phyloP scores from a whole-genome alignment of 92 coral and sea anemone genomes.

The Palythoa grandis region DNA sequence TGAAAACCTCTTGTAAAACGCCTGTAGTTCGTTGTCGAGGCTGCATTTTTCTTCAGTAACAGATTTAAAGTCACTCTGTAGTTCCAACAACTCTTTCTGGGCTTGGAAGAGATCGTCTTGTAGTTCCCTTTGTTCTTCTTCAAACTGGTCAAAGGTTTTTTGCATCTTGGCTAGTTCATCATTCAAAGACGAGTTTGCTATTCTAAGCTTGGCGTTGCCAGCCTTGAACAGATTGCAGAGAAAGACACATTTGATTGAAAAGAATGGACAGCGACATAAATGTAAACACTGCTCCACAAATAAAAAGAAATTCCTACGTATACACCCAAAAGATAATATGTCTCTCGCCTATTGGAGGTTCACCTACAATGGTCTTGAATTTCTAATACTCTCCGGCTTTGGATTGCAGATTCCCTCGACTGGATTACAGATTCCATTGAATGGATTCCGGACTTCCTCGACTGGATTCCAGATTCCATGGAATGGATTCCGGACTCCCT shows the following conservation, averaged over 20 bases:
- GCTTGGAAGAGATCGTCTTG: constrained; percentile 17
- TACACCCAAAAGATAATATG: too few relatives aligned
- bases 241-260: neutral
- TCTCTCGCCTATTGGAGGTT: too few relatives aligned
- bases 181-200: neutral
- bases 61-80: constrained; percentile 1
- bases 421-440: too few relatives aligned
- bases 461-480: too few relatives aligned
- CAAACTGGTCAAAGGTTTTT: constrained; percentile 3
- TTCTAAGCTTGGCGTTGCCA: neutral
- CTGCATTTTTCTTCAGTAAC: constrained; percentile 14
- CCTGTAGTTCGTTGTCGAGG: constrained; percentile 27
- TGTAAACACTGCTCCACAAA: too few relatives aligned
- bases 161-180: constrained; percentile 32
- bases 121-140: constrained; percentile 22
- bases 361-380: too few relatives aligned
- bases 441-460: too few relatives aligned
- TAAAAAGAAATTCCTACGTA: too few relatives aligned
- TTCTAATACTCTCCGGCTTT: too few relatives aligned
- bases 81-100: constrained; percentile 18
- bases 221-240: neutral
- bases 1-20: constrained; percentile 25
- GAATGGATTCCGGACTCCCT: too few relatives aligned
- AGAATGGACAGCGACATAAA: neutral
- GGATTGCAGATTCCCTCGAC: too few relatives aligned